phyloP scores from a whole-genome alignment of 2,113 vertebrate species.

The Forbesichthys agassizii region DNA sequence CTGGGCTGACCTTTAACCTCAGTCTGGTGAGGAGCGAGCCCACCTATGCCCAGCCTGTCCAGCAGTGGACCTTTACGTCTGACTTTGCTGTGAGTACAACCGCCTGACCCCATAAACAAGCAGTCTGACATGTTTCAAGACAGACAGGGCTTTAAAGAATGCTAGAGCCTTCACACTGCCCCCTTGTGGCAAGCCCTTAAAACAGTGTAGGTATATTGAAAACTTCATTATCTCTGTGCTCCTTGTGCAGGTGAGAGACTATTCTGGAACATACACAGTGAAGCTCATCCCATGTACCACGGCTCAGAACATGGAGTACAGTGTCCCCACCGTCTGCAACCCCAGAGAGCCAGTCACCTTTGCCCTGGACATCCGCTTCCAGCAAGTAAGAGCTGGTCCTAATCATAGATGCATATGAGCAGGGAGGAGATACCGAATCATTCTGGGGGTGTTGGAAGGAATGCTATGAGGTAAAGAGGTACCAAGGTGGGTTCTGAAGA shows the following conservation, averaged over 20 bases:
- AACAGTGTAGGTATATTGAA: background rate
- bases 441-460: too few relatives aligned
- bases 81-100: constrained; percentile 87
- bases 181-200: background rate
- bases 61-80: constrained; percentile 92
- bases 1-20: constrained; percentile 87
- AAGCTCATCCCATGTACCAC: constrained; percentile 88
- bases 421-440: too few relatives aligned
- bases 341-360: constrained; percentile 87
- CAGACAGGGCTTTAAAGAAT: too few relatives aligned
- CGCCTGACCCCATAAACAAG: background rate
- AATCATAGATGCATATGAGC: too few relatives aligned
- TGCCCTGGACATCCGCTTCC: constrained; percentile 92
- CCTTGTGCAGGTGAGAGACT: constrained; percentile 86
- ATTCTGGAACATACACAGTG: constrained; percentile 88
- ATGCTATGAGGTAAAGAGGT: too few relatives aligned
- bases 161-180: background rate
- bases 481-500: too few relatives aligned
- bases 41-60: constrained; percentile 86
- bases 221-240: background rate
- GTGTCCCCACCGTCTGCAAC: constrained; percentile 83
- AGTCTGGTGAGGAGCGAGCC: constrained; percentile 84
- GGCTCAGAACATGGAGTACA: constrained; percentile 81
- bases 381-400: constrained; percentile 79
- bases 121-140: too few relatives aligned